Evolutionary conservation across 1,140 invertebrate genomes (phyloP), one percentile per base, ranked within the genome.

Genomic region (Eubasilissa regina): DNA sequence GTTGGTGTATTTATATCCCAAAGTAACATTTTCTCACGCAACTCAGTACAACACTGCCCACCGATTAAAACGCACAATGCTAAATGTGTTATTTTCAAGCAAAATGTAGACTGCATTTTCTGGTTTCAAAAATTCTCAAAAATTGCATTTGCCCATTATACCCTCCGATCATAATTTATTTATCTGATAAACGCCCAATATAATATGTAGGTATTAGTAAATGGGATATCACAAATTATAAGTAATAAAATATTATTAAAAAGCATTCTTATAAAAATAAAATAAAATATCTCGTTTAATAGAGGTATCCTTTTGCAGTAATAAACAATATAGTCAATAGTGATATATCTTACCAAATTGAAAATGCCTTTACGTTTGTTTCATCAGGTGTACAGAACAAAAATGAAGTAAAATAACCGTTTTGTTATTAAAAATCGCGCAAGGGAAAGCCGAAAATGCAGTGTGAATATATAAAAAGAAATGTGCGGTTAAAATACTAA

Each of bases 361-460:
- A 81, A 81, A 81, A 81, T 81, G 80, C 80, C 80, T 73, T 77
- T 76, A 75, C 76, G 77, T 81, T 43, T 76, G 74, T 78, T 81
- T 81, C 77, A 72, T 79, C 76, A 60, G 80, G 79, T 77, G 25
- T 73, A 43, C 51, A 74, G 51, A 53, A 53, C 25, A 70, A 47
- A 70, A 70, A 56, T 56, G 0, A 56, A n/a, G 8, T 56, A 56
- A 56, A n/a, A 56, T 58, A 21, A 3, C 55, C 15, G 55, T 21
- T 58, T 58, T 58, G 21, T 19, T 10, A 58, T 15, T 15, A 19
- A 58, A 21, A 15, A 7, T 21, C 17, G 21, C 55, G 15, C 15
- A 58, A 58, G 55, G 55, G 8, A 21, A 64, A 64, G 19, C 66
- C 68, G 68, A 72, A 72, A 72, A 72, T 72, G 68, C 68, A 72